These are phyloP conservation scores for Lepus europaeus DNA, from an alignment of 2,113 vertebrate species.

Conservation along the genomic window DNA sequence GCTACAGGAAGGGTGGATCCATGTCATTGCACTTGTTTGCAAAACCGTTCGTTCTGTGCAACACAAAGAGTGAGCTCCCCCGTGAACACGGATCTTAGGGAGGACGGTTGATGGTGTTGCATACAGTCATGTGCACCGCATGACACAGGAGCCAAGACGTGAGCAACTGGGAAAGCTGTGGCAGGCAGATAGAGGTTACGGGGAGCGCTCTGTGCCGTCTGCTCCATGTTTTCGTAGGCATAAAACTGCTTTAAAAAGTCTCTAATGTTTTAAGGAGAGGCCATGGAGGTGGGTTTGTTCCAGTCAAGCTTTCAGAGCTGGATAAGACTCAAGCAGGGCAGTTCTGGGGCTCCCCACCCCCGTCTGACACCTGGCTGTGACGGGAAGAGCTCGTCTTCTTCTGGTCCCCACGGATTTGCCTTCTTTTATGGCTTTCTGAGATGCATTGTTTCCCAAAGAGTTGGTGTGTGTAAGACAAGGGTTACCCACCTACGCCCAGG, in stretches of 20 bases:
- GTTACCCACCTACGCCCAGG: not conserved
- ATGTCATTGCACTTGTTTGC: not conserved
- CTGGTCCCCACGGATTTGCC: no score
- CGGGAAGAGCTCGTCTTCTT: no score
- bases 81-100: not conserved
- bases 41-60: no score
- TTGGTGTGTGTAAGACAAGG: not conserved
- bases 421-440: not conserved
- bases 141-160: not conserved
- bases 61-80: no score
- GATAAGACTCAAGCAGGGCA: not conserved
- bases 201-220: no score
- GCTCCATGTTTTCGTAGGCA: not conserved
- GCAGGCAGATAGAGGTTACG: no score
- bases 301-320: not conserved
- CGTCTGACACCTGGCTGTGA: no score
- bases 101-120: no score
- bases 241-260: not conserved
- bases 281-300: not conserved
- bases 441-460: not conserved
- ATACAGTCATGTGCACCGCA: not conserved
- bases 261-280: not conserved
- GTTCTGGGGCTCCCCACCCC: not conserved
- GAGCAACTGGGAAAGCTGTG: no score
- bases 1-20: rapidly evolving